phyloP scores from a whole-genome alignment of 2,888 invertebrate species.

The Cryptus viduatorius region DNA sequence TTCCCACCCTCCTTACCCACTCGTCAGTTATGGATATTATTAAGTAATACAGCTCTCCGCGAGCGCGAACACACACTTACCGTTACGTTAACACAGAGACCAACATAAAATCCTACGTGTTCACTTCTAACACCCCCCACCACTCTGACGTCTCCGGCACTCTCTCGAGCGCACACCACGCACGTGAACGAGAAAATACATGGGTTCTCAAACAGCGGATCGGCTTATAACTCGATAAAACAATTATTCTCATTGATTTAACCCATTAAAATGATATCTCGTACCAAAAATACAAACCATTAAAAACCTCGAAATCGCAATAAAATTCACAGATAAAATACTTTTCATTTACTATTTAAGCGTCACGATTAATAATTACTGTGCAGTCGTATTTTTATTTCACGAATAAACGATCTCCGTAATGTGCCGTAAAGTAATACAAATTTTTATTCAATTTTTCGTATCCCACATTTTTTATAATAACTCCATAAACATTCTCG shows the following conservation, averaged over 20 bases:
- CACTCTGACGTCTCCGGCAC: slow-evolving; percentile 23
- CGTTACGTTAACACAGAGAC: slow-evolving; percentile 45
- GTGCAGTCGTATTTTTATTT: too few species aligned
- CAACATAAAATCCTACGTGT: slow-evolving; percentile 52
- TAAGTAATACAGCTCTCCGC: slow-evolving; percentile 78
- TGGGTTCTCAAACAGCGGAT: slow-evolving; percentile 75
- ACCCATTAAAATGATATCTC: neutral
- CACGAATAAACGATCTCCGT: too few species aligned
- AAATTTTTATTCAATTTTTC: too few species aligned
- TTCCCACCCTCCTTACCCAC: slow-evolving; percentile 68
- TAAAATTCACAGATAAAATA: too few species aligned
- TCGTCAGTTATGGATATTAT: slow-evolving; percentile 82
- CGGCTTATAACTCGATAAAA: neutral
- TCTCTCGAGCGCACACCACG: slow-evolving; percentile 46
- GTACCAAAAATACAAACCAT: too few species aligned
- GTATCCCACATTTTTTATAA: too few species aligned
- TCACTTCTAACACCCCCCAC: slow-evolving; percentile 18
- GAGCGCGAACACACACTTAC: slow-evolving; percentile 34
- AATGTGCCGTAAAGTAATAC: too few species aligned
- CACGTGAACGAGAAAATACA: slow-evolving; percentile 75
- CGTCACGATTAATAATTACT: too few species aligned
- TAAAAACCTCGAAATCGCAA: too few species aligned
- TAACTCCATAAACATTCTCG: too few species aligned
- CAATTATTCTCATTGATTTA: neutral
- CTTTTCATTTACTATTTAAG: too few species aligned